Percentiles rank a stretch among this genome's conserved stretches.
These are phyloP conservation scores for Alces alces DNA, from an alignment of 2,113 vertebrate species.

Conservation along the genomic window DNA sequence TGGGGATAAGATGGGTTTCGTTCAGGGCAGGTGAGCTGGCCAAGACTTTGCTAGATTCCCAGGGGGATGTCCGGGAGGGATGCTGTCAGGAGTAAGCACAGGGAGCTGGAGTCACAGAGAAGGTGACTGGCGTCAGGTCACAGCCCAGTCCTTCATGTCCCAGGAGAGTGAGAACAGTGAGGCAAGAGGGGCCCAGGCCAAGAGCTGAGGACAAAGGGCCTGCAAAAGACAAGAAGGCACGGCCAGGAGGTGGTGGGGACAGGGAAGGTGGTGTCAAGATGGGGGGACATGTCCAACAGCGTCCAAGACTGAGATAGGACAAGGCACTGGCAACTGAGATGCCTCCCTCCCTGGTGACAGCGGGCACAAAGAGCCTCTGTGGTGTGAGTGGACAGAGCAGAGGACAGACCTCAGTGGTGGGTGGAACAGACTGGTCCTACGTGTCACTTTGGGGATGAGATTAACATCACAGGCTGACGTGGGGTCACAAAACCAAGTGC, in stretches of 20 bases:
- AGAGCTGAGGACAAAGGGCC: neutral
- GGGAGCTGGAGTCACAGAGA: neutral
- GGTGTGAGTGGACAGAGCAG: neutral
- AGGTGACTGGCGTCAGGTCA: neutral
- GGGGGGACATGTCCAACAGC: rapidly evolving
- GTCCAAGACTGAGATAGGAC: neutral
- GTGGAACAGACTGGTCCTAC: rapidly evolving
- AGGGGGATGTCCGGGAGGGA: neutral
- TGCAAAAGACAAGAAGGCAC: neutral
- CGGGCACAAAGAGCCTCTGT: neutral
- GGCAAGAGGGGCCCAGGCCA: neutral
- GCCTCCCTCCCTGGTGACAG: neutral
- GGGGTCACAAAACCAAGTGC: no score
- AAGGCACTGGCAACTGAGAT: rapidly evolving
- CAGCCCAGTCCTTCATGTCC: neutral
- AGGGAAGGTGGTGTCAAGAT: neutral
- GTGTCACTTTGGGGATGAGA: neutral
- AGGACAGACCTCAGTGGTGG: neutral
- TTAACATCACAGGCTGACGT: neutral
- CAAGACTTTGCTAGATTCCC: neutral
- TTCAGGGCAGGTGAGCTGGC: neutral
- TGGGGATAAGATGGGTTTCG: neutral
- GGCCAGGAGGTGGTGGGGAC: neutral
- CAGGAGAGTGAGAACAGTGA: neutral
- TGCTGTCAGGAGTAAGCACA: rapidly evolving